Evolutionary conservation across 1,140 invertebrate genomes (phyloP).

Genomic region (Zaprionus africanus): DNA sequence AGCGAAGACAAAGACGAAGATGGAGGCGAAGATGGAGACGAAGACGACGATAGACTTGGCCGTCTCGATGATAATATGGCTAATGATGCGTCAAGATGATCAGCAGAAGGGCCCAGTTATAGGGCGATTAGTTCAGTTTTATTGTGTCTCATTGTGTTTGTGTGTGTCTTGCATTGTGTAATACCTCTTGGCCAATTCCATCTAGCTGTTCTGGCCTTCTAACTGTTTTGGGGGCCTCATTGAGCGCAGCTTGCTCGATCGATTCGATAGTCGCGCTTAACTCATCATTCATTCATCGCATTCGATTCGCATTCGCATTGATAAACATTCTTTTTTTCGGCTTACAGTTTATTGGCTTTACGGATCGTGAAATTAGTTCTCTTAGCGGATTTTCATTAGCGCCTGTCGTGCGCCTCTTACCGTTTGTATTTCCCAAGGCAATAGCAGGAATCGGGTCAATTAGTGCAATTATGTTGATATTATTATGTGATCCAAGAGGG

Average conservation of each 20-base stretch:
- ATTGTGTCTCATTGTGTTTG: not conserved
- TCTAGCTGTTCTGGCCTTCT: constrained; percentile 30
- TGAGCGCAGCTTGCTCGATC: constrained; percentile 7
- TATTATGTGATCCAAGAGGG: not conserved
- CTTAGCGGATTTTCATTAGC: constrained; percentile 1
- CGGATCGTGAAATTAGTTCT: not conserved
- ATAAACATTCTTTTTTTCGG: constrained; percentile 4
- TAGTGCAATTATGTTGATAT: not conserved
- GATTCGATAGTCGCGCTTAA: constrained; percentile 17
- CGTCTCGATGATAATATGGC: constrained; percentile 37
- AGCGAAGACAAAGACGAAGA: not conserved
- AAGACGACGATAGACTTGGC: constrained; percentile 2
- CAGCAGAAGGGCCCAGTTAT: constrained; percentile 25
- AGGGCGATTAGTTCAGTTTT: constrained; percentile 30
- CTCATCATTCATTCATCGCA: constrained; percentile 1
- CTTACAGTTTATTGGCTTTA: constrained; percentile 6
- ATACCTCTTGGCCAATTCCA: constrained; percentile 30
- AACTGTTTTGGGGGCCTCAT: constrained; percentile 19
- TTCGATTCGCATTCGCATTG: constrained; percentile 9
- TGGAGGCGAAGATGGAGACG: too few species aligned
- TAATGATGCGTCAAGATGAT: constrained; percentile 46
- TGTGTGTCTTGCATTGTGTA: constrained; percentile 15
- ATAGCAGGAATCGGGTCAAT: not conserved
- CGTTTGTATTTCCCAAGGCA: not conserved
- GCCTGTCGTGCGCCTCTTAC: not conserved